Conservation (phyloP, 2,797 vertebrate genomes). For the Hydrolagus colliei region DNA sequence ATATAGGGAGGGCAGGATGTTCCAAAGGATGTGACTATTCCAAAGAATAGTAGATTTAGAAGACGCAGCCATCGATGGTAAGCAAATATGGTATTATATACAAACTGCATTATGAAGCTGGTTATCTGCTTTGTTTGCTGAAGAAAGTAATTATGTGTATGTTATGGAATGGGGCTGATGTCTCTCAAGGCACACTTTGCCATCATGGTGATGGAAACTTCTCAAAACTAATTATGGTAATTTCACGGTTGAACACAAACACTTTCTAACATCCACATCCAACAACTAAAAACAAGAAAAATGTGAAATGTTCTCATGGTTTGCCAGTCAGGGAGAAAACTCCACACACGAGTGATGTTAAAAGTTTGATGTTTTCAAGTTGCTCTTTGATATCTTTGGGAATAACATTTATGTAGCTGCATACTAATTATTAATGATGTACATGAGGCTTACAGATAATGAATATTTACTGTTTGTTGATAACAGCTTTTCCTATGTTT, state of each 20-base stretch:
- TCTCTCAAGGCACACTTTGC: neutral
- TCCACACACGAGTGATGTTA: neutral
- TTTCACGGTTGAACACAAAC: neutral
- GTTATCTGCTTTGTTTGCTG: neutral
- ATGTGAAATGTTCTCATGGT: neutral
- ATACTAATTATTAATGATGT: neutral
- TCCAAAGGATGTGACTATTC: no score
- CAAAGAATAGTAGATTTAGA: no score
- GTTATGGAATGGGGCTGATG: neutral
- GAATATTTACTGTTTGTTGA: neutral
- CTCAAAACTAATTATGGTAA: slow-evolving; percentile 7
- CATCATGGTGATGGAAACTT: neutral
- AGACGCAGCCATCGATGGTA: no score
- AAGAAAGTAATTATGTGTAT: neutral
- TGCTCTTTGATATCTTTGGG: neutral
- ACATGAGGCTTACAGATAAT: neutral
- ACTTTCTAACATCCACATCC: neutral
- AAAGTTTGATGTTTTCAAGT: neutral
- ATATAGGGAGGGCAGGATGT: no score
- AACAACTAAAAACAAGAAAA: no score
- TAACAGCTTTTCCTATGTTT: neutral
- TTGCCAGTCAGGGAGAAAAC: neutral
- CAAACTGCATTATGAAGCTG: neutral
- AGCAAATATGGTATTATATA: no score
- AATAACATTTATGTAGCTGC: neutral